Evolutionary conservation across 2,888 invertebrate genomes (phyloP), one percentile per base, ranked within the genome.

Genomic region (Dynastes hyllus): DNA sequence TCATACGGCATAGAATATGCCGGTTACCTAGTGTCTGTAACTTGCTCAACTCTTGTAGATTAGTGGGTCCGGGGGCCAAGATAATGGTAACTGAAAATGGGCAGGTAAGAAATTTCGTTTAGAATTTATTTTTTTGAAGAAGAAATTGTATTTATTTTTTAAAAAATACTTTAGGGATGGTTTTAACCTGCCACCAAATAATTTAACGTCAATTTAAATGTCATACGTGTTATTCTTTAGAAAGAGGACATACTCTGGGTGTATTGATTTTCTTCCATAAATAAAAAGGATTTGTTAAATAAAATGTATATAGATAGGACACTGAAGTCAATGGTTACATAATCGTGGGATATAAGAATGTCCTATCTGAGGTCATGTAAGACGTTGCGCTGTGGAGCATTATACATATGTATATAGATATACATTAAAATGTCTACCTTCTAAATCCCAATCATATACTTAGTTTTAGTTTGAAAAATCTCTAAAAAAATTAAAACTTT

Each of bases 61-160:
- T 81, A 80, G 82, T 83, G 82, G 82, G 81, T 80, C 80, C 80
- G 80, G 81, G 82, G 73, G 81, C 82, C 83, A 85, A 70, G 51
- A 73, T 37, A 78, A 88, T 88, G 88, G 88, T 88, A 76, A 88
- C 88, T 40, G 88, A 88, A 84, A 88, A 88, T 84, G 88, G 88
- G 69, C 88, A 88, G 88, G 88, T 88, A 84, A 84, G 86, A 61
- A 53, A 5, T n/a, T 45, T 45, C 22, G 55, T 55, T n/a, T 16
- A n/a, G 55, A 55, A 22, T n/a, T 55, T 5, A 1, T 55, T 22
- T 55, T 55, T 37, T 37, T 37, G 4, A 5, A 37, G 5, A 70
- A 16, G 16, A 11, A 37, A 66, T 37, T 37, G 4, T 37, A 4
- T 37, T 37, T 37, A 40, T 66, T 13, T 40, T 37, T 5, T 4